These are phyloP conservation scores for Diaphora mendica DNA, from an alignment of 2,888 invertebrate species.

Conservation along the genomic window DNA sequence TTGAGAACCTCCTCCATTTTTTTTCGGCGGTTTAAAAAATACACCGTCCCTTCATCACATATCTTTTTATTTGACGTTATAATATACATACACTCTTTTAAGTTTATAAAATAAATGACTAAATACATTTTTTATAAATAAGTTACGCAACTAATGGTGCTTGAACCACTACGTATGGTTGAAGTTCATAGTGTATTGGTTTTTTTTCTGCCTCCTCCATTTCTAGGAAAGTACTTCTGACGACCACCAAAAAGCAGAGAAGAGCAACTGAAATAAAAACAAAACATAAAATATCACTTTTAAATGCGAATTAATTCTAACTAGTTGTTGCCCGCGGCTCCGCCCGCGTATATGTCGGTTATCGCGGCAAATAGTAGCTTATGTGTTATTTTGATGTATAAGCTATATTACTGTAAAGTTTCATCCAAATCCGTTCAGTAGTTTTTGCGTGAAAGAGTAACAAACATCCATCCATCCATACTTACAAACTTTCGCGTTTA, in stretches of 20 bases:
- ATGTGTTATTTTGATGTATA: too few relatives aligned
- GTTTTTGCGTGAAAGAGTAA: too few relatives aligned
- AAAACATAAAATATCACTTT: neutral
- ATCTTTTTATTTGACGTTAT: neutral
- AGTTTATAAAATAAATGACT: neutral
- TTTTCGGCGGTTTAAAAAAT: too few relatives aligned
- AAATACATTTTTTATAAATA: neutral
- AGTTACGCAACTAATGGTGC: conserved; percentile 55
- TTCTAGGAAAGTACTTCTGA: conserved; percentile 72
- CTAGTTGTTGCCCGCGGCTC: too few relatives aligned
- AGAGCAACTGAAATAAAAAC: conserved; percentile 67
- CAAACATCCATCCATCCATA: too few relatives aligned
- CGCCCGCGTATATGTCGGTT: too few relatives aligned
- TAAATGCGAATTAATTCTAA: too few relatives aligned
- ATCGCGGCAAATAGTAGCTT: too few relatives aligned
- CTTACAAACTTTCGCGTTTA: too few relatives aligned
- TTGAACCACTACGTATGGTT: conserved; percentile 64
- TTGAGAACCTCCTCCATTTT: too few relatives aligned
- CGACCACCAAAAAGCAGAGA: conserved; percentile 69
- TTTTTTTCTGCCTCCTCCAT: conserved; percentile 71
- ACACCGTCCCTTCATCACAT: neutral
- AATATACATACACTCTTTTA: neutral
- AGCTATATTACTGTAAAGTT: too few relatives aligned
- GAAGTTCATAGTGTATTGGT: conserved; percentile 60
- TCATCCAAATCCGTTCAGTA: too few relatives aligned